A percentile compares a stretch with the other conserved stretches of the same genome.
Conservation (phyloP, 2,797 vertebrate genomes). For the Discoglossus pictus region DNA sequence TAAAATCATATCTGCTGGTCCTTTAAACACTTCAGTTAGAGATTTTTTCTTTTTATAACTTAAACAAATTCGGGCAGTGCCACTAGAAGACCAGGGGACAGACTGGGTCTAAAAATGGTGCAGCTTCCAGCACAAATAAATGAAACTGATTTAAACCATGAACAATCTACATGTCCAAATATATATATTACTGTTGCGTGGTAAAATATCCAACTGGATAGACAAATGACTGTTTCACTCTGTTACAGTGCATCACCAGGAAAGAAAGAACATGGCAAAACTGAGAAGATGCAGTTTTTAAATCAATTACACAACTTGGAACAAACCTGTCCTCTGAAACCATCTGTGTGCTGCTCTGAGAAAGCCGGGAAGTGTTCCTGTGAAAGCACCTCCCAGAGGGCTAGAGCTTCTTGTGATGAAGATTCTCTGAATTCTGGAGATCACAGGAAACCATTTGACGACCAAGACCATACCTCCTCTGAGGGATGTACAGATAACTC, state of each 20-base stretch:
- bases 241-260: not conserved
- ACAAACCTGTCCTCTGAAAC: not conserved
- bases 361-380: not conserved
- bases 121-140: too few relatives aligned
- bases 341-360: conserved; percentile 4
- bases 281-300: not conserved
- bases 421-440: conserved; percentile 28
- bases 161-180: too few relatives aligned
- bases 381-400: not conserved
- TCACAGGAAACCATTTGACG: not conserved
- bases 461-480: not conserved
- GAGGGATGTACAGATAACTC: not conserved
- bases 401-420: conserved; percentile 9
- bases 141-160: too few relatives aligned
- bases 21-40: too few relatives aligned
- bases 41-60: too few relatives aligned
- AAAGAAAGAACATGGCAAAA: not conserved
- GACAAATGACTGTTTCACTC: not conserved
- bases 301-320: conserved; percentile 14
- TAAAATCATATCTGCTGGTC: too few relatives aligned
- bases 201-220: too few relatives aligned
- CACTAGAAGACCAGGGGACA: too few relatives aligned
- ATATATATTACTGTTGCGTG: too few relatives aligned
- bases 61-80: too few relatives aligned
- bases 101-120: too few relatives aligned